Percentiles rank a stretch among this genome's conserved stretches.
phyloP scores from a whole-genome alignment of 2,113 vertebrate genomes.

The Hippocampus comes region DNA sequence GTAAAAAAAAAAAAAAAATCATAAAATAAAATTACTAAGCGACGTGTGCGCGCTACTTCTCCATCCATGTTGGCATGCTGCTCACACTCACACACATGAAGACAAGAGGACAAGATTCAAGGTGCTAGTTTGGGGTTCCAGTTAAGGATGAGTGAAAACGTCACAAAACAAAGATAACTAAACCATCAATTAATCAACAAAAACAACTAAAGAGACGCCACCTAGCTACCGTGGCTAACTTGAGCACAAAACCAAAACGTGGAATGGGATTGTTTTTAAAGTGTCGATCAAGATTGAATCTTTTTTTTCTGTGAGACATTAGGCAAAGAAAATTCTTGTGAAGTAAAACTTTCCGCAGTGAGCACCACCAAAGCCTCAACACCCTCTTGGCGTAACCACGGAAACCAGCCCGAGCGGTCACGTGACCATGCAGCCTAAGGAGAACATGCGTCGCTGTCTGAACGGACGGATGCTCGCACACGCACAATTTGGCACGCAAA shows the following conservation, averaged over 20 bases:
- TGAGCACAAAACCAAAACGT: neutral
- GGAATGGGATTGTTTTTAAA: neutral
- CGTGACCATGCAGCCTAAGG: neutral
- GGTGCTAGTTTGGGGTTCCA: neutral
- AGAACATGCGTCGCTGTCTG: neutral
- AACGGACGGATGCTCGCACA: neutral
- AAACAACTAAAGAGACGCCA: neutral
- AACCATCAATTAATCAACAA: neutral
- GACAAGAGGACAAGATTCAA: neutral
- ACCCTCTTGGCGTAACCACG: neutral
- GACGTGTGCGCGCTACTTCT: neutral
- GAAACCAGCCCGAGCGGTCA: neutral
- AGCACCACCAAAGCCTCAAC: neutral
- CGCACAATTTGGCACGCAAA: neutral
- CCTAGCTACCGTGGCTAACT: neutral
- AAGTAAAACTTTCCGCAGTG: no score
- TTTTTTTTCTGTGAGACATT: neutral
- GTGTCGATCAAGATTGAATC: neutral
- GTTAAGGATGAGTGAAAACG: neutral
- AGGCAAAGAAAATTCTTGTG: neutral
- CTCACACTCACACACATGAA: neutral
- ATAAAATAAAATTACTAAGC: neutral
- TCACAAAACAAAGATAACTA: neutral
- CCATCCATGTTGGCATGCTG: neutral
- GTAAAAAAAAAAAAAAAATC: neutral